phyloP scores from a whole-genome alignment of 2,888 invertebrate genomes.

The Ophioninae sp. region DNA sequence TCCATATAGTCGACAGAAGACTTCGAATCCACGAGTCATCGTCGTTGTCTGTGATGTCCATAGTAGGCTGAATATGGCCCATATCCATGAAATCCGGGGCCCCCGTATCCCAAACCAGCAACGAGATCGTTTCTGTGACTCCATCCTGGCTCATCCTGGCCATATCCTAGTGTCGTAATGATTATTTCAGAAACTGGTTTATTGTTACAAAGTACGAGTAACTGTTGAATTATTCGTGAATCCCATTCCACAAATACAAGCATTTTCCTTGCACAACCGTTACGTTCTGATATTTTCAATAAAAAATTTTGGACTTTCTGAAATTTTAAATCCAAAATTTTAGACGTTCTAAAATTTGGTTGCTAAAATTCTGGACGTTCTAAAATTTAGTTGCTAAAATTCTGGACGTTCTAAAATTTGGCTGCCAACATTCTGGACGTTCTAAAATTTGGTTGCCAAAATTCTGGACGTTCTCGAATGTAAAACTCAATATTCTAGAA shows the following conservation, averaged over 20 bases:
- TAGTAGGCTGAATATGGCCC: slow-evolving; percentile 63
- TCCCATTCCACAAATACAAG: background rate
- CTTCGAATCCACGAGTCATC: slow-evolving; percentile 44
- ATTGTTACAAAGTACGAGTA: background rate
- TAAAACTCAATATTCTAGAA: too few relatives aligned
- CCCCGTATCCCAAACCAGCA: slow-evolving; percentile 55
- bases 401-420: too few relatives aligned
- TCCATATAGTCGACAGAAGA: background rate
- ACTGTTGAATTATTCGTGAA: background rate
- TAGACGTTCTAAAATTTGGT: too few relatives aligned
- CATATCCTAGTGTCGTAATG: slow-evolving; percentile 69
- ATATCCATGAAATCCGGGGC: slow-evolving; percentile 66
- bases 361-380: too few relatives aligned
- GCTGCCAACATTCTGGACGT: too few relatives aligned
- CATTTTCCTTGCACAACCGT: background rate
- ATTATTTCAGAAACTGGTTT: background rate
- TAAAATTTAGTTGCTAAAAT: too few relatives aligned
- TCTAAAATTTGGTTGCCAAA: too few relatives aligned
- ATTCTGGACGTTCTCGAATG: too few relatives aligned
- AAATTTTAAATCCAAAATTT: too few relatives aligned
- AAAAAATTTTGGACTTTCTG: too few relatives aligned
- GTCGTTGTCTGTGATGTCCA: slow-evolving; percentile 62
- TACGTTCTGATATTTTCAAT: too few relatives aligned
- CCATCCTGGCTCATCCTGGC: slow-evolving; percentile 76
- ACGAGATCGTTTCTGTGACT: slow-evolving; percentile 75